phyloP scores from a whole-genome alignment of 2,888 invertebrate genomes.

The Lasioglossum zephyrum region DNA sequence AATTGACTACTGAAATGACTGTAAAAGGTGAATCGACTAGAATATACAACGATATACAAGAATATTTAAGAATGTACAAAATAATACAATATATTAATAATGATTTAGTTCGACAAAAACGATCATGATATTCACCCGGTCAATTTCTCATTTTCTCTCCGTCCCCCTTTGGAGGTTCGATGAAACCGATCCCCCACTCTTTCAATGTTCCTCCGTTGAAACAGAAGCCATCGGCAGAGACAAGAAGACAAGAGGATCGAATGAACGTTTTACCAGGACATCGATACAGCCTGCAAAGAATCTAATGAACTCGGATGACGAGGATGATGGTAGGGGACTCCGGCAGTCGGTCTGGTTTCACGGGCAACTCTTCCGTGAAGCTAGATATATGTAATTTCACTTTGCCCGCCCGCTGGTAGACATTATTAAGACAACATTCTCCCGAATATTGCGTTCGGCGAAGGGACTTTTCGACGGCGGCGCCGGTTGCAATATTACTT shows the following conservation, averaged over 20 bases:
- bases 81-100: no score
- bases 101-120: not conserved
- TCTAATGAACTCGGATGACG: slow-evolving; percentile 9
- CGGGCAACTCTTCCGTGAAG: slow-evolving; percentile 16
- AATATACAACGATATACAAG: no score
- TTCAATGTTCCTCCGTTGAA: not conserved
- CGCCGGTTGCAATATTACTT: slow-evolving; percentile 12
- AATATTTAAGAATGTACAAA: no score
- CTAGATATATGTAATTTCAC: slow-evolving; percentile 48
- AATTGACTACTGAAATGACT: no score
- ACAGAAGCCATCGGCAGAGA: not conserved
- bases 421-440: slow-evolving; percentile 57
- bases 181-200: not conserved
- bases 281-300: not conserved
- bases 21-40: no score
- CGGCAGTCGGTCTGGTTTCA: slow-evolving; percentile 14
- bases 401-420: slow-evolving; percentile 49
- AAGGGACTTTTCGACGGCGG: slow-evolving; percentile 28
- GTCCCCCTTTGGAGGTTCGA: not conserved
- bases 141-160: not conserved
- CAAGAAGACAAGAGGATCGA: slow-evolving; percentile 10
- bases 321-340: not conserved
- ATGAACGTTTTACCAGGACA: not conserved
- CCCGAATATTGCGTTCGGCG: slow-evolving; percentile 50
- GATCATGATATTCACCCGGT: not conserved